phyloP scores from a whole-genome alignment of 1,140 invertebrate species.

The Macrotrachela quadricornifera region DNA sequence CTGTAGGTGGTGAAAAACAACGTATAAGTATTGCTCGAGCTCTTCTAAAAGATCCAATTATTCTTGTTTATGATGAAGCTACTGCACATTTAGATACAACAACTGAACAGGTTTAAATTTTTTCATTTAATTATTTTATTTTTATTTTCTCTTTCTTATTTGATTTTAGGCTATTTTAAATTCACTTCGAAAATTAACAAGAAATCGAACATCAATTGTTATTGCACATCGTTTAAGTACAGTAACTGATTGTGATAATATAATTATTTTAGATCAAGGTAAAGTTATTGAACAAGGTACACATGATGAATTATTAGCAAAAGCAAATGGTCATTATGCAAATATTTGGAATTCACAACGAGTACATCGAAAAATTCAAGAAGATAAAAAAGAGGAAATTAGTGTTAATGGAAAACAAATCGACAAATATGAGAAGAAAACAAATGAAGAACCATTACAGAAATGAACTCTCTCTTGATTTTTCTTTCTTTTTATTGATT shows the following conservation, averaged over 20 bases:
- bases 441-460: too few relatives aligned
- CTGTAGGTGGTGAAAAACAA: conserved; percentile 88
- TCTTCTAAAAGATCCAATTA: conserved; percentile 78
- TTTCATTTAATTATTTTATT: neutral
- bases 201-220: neutral
- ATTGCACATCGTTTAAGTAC: conserved; percentile 8
- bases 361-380: too few relatives aligned
- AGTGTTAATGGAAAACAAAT: too few relatives aligned
- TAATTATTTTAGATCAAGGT: conserved; percentile 5
- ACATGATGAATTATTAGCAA: conserved; percentile 2
- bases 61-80: conserved; percentile 91
- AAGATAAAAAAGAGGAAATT: too few relatives aligned
- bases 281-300: conserved; percentile 6
- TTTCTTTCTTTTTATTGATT: too few relatives aligned
- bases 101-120: conserved; percentile 72
- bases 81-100: conserved; percentile 90
- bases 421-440: too few relatives aligned
- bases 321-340: conserved; percentile 1
- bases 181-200: conserved; percentile 1
- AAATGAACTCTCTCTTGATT: too few relatives aligned
- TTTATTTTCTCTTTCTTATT: neutral
- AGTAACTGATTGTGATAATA: conserved; percentile 5
- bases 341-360: neutral
- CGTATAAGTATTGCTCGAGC: conserved; percentile 87
- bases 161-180: neutral